Percentiles rank a stretch among this genome's conserved stretches.
phyloP scores from a whole-genome alignment of 2,113 vertebrate species.

The Butorides virescens region DNA sequence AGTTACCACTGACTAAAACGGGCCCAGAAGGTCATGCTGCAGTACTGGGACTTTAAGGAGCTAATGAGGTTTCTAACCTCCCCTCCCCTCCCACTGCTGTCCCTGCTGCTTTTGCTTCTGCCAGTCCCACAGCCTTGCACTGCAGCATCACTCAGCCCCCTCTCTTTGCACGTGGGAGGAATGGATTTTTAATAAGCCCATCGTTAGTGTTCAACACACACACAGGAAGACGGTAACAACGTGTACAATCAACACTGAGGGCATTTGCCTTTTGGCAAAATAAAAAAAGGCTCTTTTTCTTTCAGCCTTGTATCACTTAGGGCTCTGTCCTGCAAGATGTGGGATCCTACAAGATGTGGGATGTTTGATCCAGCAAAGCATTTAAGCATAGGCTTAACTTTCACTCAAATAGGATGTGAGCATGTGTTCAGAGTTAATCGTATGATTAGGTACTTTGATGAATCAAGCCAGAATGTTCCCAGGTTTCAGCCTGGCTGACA shows the following conservation, averaged over 20 bases:
- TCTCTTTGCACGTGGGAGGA: neutral
- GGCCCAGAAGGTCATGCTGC: neutral
- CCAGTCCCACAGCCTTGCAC: neutral
- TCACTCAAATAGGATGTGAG: slow-evolving; percentile 3
- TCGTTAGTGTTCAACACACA: neutral
- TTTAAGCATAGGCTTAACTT: slow-evolving; percentile 28
- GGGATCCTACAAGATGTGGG: neutral
- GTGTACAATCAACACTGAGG: neutral
- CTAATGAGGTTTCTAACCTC: neutral
- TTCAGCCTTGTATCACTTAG: neutral
- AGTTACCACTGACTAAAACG: neutral
- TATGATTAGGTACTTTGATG: slow-evolving; percentile 11
- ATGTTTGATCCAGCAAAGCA: neutral
- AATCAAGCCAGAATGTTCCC: slow-evolving; percentile 7
- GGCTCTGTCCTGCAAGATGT: neutral
- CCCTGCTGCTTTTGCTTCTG: neutral
- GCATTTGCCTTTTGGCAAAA: neutral
- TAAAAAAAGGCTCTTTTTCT: neutral
- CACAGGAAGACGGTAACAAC: neutral
- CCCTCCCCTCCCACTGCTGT: neutral
- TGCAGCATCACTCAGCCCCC: neutral
- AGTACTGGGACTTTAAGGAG: neutral
- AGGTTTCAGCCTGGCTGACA: neutral
- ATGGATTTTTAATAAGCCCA: slow-evolving; percentile 31
- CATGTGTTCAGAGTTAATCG: slow-evolving; percentile 32